Evolutionary conservation across 2,797 vertebrate species (phyloP), one percentile per base, ranked within the genome.

Genomic region (Delichon dasypus): DNA sequence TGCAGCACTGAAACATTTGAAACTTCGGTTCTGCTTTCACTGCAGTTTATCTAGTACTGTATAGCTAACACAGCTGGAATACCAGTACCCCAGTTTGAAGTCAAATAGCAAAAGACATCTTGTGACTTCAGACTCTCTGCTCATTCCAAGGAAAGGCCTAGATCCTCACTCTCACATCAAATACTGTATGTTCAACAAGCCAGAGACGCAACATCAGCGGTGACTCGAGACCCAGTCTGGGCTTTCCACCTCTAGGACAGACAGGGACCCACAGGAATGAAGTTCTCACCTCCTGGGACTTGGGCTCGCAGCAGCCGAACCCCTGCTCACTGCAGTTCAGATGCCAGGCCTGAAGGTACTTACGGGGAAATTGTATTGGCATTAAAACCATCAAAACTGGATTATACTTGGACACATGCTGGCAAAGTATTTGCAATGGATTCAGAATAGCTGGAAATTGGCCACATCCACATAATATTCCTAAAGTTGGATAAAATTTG

Each of bases 401-500:
- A 90, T 93, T 91, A 91, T 54, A 64, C 40, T 89, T 82, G 80
- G 92, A 96, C 74, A 76, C 88, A 79, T 53, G 93, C 80, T 95
- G 93, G 77, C 77, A 87, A 89, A 94, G 67, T 71, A 95, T 94
- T 94, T 94, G 85, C 77, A 76, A 44, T 48, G 88, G 82, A 71
- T 91, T 88, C 71, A 77, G 67, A 96, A 90, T 73, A 88, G 91
- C 57, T 95, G 91, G 83, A 71, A 36, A 79, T 29, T 65, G 34
- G 85, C 89, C 93, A 93, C 89, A 67, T 79, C 45, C 55, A 32
- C 64, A 76, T 58, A 90, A 80, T 94, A 90, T 76, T 95, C 79
- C 79, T 91, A 38, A 91, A 93, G 89, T 19, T 89, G 91, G 88
- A 86, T 91, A 90, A 77, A 93, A 94, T 91, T 89, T 91, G 91